A percentile compares a stretch with the other conserved stretches of the same genome.
Evolutionary conservation across 2,797 vertebrate genomes (phyloP).

Genomic region (Cyprinella venusta): DNA sequence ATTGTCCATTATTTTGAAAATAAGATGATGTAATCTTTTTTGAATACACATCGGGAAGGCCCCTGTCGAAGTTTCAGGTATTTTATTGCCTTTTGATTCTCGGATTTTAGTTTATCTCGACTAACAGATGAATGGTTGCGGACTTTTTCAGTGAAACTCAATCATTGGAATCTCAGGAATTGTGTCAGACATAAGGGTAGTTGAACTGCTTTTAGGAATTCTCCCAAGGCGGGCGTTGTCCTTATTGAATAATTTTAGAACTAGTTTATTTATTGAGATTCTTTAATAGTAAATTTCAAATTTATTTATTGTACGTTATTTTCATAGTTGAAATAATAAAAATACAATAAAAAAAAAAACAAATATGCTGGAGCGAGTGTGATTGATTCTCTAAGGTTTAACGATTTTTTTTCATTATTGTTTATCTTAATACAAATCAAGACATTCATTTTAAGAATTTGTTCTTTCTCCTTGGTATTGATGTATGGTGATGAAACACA

Average conservation of each 20-base stretch:
- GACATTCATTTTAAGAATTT: not conserved
- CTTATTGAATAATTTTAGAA: slow-evolving; percentile 88
- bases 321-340: slow-evolving; percentile 92
- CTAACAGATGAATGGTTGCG: slow-evolving; percentile 50
- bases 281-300: slow-evolving; percentile 95
- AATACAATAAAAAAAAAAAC: slow-evolving; percentile 78
- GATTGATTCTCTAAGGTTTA: slow-evolving; percentile 44
- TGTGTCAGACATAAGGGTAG: slow-evolving; percentile 73
- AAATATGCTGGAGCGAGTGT: slow-evolving; percentile 75
- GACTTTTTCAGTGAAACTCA: slow-evolving; percentile 74
- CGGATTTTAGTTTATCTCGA: slow-evolving; percentile 55
- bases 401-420: not conserved
- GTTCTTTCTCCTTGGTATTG: not conserved
- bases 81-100: slow-evolving; percentile 71
- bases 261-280: slow-evolving; percentile 98
- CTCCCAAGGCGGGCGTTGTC: slow-evolving; percentile 74
- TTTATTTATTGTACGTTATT: slow-evolving; percentile 99
- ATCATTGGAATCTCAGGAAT: slow-evolving; percentile 82
- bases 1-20: slow-evolving; percentile 55
- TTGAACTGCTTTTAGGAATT: slow-evolving; percentile 78
- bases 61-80: slow-evolving; percentile 76
- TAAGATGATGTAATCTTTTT: slow-evolving; percentile 56
- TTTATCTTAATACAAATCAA: not conserved
- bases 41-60: slow-evolving; percentile 66
- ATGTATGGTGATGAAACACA: not conserved